phyloP scores from a whole-genome alignment of 2,113 vertebrate genomes.

The Syngnathus scovelli region DNA sequence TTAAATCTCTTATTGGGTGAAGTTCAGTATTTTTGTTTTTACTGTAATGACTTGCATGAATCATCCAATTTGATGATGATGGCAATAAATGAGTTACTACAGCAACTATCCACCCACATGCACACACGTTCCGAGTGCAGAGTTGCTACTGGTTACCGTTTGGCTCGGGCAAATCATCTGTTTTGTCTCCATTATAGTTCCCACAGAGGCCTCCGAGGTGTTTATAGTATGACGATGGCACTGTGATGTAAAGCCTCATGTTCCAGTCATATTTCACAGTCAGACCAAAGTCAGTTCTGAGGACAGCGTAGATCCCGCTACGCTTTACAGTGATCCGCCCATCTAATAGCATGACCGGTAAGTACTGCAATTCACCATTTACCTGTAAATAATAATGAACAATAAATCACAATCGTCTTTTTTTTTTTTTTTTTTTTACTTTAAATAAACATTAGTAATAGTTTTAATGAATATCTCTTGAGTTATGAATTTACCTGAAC shows the following conservation, averaged over 20 bases:
- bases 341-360: conserved; percentile 10
- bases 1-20: neutral
- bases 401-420: neutral
- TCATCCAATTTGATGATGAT: neutral
- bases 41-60: neutral
- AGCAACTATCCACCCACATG: neutral
- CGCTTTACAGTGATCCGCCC: neutral
- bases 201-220: conserved; percentile 31
- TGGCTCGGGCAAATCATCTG: conserved; percentile 20
- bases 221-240: conserved; percentile 30
- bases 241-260: conserved; percentile 25
- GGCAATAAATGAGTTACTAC: neutral
- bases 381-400: conserved; percentile 8
- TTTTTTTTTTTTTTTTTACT: neutral
- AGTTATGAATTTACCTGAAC: conserved; percentile 12
- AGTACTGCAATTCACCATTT: conserved; percentile 22
- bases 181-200: conserved; percentile 33
- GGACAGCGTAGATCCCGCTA: conserved; percentile 5
- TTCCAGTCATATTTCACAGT: conserved; percentile 28
- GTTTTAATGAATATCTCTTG: neutral
- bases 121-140: neutral
- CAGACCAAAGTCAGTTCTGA: conserved; percentile 31
- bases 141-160: conserved; percentile 5
- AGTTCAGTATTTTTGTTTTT: neutral
- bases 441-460: too few relatives aligned